These are phyloP conservation scores for Eupithecia centaureata DNA, from an alignment of 2,888 invertebrate species.

Conservation along the genomic window DNA sequence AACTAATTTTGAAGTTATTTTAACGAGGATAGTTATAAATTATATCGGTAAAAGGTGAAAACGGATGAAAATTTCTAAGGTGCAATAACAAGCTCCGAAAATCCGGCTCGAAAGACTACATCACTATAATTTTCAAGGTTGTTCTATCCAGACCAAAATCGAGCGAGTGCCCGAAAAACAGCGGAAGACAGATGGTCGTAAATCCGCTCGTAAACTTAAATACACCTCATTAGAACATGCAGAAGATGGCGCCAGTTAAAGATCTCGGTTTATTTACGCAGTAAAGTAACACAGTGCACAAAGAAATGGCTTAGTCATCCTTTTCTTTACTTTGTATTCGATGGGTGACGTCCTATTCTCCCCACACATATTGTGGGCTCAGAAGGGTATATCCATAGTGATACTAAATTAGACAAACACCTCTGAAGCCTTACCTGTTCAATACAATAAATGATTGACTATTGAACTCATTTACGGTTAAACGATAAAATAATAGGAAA, in stretches of 20 bases:
- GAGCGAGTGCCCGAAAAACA: constrained; percentile 42
- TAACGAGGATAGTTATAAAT: not conserved
- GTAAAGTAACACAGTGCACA: constrained; percentile 38
- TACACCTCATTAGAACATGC: constrained; percentile 61
- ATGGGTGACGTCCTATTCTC: no score
- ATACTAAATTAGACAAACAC: no score
- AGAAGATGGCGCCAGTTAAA: constrained; percentile 59
- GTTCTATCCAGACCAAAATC: constrained; percentile 8
- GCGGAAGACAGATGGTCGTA: constrained; percentile 55
- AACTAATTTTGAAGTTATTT: not conserved
- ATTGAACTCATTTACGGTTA: no score
- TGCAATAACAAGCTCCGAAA: not conserved
- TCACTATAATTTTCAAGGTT: constrained; percentile 1
- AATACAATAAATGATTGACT: no score
- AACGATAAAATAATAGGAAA: no score
- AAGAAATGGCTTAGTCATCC: constrained; percentile 29
- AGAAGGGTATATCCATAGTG: no score
- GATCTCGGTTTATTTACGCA: constrained; percentile 46
- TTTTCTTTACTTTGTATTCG: not conserved
- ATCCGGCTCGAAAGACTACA: constrained; percentile 2
- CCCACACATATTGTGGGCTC: no score
- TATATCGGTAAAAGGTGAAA: not conserved
- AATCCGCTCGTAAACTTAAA: constrained; percentile 63
- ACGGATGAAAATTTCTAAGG: not conserved
- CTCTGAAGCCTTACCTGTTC: no score